Evolutionary conservation across 1,140 invertebrate species (phyloP), one percentile per base, ranked within the genome.

Genomic region (Cydia splendana): DNA sequence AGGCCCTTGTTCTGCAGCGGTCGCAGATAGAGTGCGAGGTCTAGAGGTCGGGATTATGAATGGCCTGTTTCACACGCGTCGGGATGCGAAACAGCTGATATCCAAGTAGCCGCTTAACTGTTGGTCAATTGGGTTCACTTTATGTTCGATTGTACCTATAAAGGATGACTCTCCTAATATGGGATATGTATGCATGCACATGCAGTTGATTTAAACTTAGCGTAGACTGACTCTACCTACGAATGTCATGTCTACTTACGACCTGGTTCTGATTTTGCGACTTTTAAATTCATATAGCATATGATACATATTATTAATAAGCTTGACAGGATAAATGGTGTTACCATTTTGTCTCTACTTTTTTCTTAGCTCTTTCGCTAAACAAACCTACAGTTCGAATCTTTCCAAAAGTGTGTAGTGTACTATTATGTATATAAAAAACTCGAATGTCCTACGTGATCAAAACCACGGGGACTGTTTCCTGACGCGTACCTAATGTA

Each of bases 121-220:
- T 18, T n/a, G n/a, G 30, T 38, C 67, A 71, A 71, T 71, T 71
- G 67, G 38, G 18, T 42, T 38, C 67, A 71, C 67, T 81, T 85
- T 1, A 82, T 77, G 73, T 84, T 80, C 80, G 81, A 89, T 87
- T 87, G 85, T 79, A 81, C 57, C 4, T 42, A 42, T 42, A 42
- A 9, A 42, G 38, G 38, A 42, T 42, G 38, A 1, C 38, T 9
- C 7, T 38, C 6, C 7, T 38, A 10, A 42, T 10, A 42, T 42
- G 9, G 38, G 7, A 10, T 10, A 42, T 42, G 1, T 42, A 42
- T 10, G 38, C 0, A 9, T 42, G 30, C 4, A 30, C 4, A 30
- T 30, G 30, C 30, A 42, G 38, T 42, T 10, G 38, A 42, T 42
- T 7, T 42, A 42, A 42, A 9, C 38, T 42, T 42, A 42, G 38